phyloP scores from a whole-genome alignment of 2,888 invertebrate species.

The Syrista parreyssii region DNA sequence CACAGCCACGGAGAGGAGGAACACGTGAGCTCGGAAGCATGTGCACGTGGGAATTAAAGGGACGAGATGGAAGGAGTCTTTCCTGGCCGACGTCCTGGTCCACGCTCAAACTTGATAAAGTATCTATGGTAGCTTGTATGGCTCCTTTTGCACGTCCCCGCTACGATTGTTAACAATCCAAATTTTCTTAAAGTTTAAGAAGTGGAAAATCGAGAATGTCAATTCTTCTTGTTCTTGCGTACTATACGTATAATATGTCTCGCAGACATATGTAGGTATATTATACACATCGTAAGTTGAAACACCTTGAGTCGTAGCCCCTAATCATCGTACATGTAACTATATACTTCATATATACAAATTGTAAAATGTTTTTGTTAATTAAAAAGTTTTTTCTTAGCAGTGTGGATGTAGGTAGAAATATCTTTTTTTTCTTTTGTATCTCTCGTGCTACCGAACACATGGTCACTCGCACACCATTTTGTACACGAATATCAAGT shows the following conservation, averaged over 20 bases:
- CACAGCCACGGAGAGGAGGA: no score
- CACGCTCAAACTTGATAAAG: not conserved
- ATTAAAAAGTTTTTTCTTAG: slow-evolving; percentile 48
- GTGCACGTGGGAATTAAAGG: no score
- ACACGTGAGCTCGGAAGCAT: not conserved
- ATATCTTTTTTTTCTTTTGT: slow-evolving; percentile 16
- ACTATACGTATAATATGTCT: slow-evolving; percentile 24
- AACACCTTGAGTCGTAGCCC: slow-evolving; percentile 25
- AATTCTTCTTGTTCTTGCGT: slow-evolving; percentile 12
- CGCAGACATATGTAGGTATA: slow-evolving; percentile 24
- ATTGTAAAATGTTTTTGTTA: slow-evolving; percentile 60
- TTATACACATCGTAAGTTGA: slow-evolving; percentile 44
- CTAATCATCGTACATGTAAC: slow-evolving; percentile 32
- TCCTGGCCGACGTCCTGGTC: not conserved
- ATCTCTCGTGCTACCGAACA: slow-evolving; percentile 34
- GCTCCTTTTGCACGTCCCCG: not conserved
- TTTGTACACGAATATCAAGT: slow-evolving; percentile 33
- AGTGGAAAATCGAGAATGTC: slow-evolving; percentile 50
- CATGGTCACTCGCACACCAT: slow-evolving; percentile 40
- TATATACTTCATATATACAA: slow-evolving; percentile 61
- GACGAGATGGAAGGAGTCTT: no score
- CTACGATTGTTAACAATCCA: slow-evolving; percentile 11
- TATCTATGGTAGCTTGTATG: not conserved
- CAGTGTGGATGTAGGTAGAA: slow-evolving; percentile 34
- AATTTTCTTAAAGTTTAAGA: slow-evolving; percentile 42